Conservation (phyloP, 2,113 vertebrate species). For the Copsychus sechellarum region DNA sequence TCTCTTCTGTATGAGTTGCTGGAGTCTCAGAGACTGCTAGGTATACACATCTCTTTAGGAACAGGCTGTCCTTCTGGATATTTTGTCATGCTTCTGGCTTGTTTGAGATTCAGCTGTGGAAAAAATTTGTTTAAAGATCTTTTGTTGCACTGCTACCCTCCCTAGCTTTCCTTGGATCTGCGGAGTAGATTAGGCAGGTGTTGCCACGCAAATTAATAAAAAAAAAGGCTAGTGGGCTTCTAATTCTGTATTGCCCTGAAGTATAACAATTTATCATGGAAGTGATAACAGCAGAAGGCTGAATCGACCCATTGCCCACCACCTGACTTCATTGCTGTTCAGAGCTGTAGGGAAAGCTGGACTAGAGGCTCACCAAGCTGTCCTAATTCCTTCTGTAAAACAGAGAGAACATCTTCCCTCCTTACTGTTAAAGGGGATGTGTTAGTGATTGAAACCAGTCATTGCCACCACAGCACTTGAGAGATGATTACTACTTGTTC, state of each 20-base stretch:
- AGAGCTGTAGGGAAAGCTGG: not conserved
- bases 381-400: not conserved
- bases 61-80: not conserved
- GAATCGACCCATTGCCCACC: not conserved
- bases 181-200: not conserved
- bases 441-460: not conserved
- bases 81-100: not conserved
- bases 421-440: not conserved
- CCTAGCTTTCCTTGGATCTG: not conserved
- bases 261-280: not conserved
- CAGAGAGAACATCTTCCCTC: not conserved
- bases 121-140: not conserved
- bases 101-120: not conserved
- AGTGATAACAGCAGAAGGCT: not conserved
- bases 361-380: not conserved
- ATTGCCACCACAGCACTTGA: not conserved
- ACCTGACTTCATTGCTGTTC: not conserved
- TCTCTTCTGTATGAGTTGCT: not conserved
- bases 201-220: not conserved
- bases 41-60: not conserved
- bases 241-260: not conserved
- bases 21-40: not conserved
- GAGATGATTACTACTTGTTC: not conserved
- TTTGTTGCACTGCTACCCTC: rapidly evolving
- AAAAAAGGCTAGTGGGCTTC: rapidly evolving